These are phyloP conservation scores for Cyphomyrus plagiostoma DNA, from an alignment of 2,113 vertebrate species.

Conservation along the genomic window DNA sequence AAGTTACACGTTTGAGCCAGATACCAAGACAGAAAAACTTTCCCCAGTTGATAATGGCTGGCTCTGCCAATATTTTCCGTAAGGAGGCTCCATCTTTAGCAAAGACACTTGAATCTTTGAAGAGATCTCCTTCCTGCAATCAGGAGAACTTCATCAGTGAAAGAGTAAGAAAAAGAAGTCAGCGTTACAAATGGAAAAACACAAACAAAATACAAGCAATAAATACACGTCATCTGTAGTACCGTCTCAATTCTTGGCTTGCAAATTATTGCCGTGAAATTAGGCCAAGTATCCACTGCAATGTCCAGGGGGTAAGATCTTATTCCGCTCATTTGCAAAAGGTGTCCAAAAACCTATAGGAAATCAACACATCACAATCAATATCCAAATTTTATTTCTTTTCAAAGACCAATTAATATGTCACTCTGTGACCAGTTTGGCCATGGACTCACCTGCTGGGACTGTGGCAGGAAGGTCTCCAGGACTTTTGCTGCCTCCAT, in stretches of 20 bases:
- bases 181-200: neutral
- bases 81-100: slow-evolving; percentile 38
- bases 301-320: slow-evolving; percentile 32
- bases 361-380: neutral
- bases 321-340: slow-evolving; percentile 35
- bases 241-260: slow-evolving; percentile 28
- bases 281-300: slow-evolving; percentile 52
- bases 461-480: slow-evolving; percentile 38
- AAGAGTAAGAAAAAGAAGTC: neutral
- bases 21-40: slow-evolving; percentile 44
- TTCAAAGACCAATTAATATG: no score
- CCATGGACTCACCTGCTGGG: slow-evolving; percentile 35
- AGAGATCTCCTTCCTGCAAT: slow-evolving; percentile 40
- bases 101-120: slow-evolving; percentile 41
- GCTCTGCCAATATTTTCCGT: slow-evolving; percentile 30
- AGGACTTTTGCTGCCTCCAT: slow-evolving; percentile 32
- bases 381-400: neutral
- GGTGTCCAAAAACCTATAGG: slow-evolving; percentile 42
- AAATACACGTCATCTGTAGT: neutral
- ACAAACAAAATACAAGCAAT: neutral
- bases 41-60: slow-evolving; percentile 43
- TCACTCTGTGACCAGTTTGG: neutral
- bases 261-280: slow-evolving; percentile 46
- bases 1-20: neutral
- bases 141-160: neutral